Evolutionary conservation across 2,797 vertebrate genomes (phyloP), one percentile per base, ranked within the genome.

Genomic region (Florisuga fusca): DNA sequence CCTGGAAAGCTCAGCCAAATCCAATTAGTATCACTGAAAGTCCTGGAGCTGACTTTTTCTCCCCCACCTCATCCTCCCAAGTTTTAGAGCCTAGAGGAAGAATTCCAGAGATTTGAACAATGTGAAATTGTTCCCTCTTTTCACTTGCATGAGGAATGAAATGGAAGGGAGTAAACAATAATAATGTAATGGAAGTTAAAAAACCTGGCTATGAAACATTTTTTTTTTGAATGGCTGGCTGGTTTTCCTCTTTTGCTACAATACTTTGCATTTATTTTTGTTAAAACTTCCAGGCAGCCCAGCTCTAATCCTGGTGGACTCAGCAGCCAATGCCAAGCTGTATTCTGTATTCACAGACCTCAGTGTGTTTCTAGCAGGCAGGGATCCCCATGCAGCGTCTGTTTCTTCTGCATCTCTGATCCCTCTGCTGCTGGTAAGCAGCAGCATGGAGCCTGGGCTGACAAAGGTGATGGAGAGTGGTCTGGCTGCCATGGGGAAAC

Each of bases 11-110:
- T 46, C n/a, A 80, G 89, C 88, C 93, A 94, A 95, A 80, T 87
- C 67, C 87, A 91, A 92, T 93, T 96, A 96, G 80, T 64, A 67
- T 96, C 93, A 92, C 5, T 83, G 68, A 93, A 95, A 95, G 36
- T 84, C 48, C 26, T 22, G 51, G 46, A 87, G 48, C 77, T 85
- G 3, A 33, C 45, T 64, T 91, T 69, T 48, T 14, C 15, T 29
- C 16, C 27, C 23, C 23, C 25, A 25, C 23, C 25, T 26, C 23
- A 25, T 12, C 54, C 54, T n/a, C 54, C 53, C 53, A 19, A 53
- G 34, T 71, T 89, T 87, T 74, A 90, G 45, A 68, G 55, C 64
- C 1, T 9, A 72, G 27, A 74, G 51, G 54, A 90, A 68, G 38
- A 54, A 81, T 61, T 74, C 36, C 29, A 87, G 82, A 62, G 31